These are phyloP conservation scores for Colletes gigas DNA, from an alignment of 1,140 invertebrate species.

Conservation along the genomic window DNA sequence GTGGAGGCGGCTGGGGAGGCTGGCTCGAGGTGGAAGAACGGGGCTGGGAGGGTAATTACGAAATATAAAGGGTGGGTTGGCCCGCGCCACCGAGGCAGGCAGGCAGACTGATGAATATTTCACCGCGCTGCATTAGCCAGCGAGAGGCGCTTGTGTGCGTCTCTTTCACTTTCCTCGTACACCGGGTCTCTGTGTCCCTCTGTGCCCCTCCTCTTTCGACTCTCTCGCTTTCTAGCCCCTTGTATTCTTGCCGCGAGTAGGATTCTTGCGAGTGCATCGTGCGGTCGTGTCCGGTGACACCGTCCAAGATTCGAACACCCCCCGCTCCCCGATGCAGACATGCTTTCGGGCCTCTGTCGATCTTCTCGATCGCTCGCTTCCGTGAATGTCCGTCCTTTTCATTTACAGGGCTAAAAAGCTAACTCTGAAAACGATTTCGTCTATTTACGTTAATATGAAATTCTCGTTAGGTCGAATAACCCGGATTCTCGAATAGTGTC, in stretches of 20 bases:
- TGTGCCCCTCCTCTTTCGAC: background rate
- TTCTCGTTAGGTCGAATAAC: too few species aligned
- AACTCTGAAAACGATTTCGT: too few species aligned
- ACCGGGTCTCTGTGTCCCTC: slow-evolving; percentile 36
- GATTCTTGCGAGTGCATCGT: slow-evolving; percentile 40
- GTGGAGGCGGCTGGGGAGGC: slow-evolving; percentile 59
- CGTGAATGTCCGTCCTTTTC: too few species aligned
- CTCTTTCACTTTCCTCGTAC: slow-evolving; percentile 73
- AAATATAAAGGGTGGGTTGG: slow-evolving; percentile 79
- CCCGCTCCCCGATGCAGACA: too few species aligned
- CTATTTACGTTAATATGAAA: too few species aligned
- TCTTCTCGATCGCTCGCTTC: too few species aligned
- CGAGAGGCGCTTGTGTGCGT: slow-evolving; percentile 74
- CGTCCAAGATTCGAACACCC: slow-evolving; percentile 5
- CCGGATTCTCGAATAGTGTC: too few species aligned
- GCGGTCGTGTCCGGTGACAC: slow-evolving; percentile 9
- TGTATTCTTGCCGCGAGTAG: slow-evolving; percentile 44
- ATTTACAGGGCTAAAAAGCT: too few species aligned
- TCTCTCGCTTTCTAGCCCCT: slow-evolving; percentile 21
- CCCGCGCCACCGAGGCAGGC: slow-evolving; percentile 73
- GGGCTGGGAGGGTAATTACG: slow-evolving; percentile 78
- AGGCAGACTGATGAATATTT: slow-evolving; percentile 80
- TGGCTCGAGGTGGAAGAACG: slow-evolving; percentile 69
- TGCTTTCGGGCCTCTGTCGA: too few species aligned
- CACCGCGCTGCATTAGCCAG: slow-evolving; percentile 78